Conservation (phyloP, 2,113 vertebrate genomes). For the Nasalis larvatus region DNA sequence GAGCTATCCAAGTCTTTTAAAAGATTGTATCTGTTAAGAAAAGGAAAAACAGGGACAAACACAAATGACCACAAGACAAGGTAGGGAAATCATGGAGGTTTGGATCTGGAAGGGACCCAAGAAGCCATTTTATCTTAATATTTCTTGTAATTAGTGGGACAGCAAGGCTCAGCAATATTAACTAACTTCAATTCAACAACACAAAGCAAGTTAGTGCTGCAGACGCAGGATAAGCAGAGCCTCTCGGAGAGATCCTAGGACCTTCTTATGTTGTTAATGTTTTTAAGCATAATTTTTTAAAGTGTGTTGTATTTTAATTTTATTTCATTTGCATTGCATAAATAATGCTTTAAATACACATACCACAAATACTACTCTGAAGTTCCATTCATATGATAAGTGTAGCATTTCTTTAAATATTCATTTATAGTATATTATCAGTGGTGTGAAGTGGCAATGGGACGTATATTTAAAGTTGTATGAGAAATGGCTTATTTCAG, state of each 20-base stretch:
- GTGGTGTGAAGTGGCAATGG: too few species aligned
- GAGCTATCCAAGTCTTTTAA: not conserved
- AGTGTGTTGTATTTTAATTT: not conserved
- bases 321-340: not conserved
- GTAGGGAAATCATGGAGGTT: not conserved
- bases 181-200: not conserved
- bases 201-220: not conserved
- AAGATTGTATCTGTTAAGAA: not conserved
- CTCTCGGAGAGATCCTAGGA: not conserved
- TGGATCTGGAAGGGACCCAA: not conserved
- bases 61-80: not conserved
- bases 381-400: not conserved
- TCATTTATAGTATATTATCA: not conserved
- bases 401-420: not conserved
- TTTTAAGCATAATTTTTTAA: not conserved
- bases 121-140: not conserved
- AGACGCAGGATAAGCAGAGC: not conserved
- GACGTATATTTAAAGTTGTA: not conserved
- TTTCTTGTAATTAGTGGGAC: not conserved
- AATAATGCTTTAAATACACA: not conserved
- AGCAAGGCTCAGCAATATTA: not conserved
- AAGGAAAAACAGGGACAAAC: not conserved
- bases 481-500: not conserved
- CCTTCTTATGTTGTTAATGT: not conserved
- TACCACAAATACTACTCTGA: not conserved